These are phyloP conservation scores for Thamnophis elegans DNA, from an alignment of 2,797 vertebrate species.

Conservation along the genomic window DNA sequence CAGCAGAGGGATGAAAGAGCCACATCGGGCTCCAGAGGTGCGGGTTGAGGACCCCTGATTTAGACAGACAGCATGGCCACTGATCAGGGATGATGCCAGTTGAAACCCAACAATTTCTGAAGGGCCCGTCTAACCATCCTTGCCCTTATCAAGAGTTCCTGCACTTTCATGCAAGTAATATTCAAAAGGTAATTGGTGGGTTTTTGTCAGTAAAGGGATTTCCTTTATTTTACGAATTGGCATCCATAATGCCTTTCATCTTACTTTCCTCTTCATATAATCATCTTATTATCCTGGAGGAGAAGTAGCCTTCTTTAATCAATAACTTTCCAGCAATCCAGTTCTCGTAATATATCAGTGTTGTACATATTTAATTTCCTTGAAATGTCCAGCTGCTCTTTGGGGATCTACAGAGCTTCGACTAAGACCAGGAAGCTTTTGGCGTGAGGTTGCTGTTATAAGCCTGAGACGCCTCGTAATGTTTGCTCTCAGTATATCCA, in stretches of 20 bases:
- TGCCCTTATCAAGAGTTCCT: neutral
- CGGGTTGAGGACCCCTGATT: no score
- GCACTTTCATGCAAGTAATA: neutral
- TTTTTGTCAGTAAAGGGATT: neutral
- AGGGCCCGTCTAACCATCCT: neutral
- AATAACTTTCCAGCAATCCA: conserved; percentile 37
- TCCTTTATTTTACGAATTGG: neutral
- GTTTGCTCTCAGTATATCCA: neutral
- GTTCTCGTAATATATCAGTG: conserved; percentile 33
- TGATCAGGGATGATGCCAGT: no score
- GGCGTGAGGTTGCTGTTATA: neutral
- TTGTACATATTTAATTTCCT: conserved; percentile 15
- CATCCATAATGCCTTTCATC: neutral
- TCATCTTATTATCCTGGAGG: conserved; percentile 31
- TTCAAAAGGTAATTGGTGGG: neutral
- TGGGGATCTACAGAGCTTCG: neutral
- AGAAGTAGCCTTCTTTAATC: conserved; percentile 24
- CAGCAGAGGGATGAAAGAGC: no score
- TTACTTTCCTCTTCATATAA: conserved; percentile 11
- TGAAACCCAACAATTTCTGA: neutral
- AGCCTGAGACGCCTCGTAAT: neutral
- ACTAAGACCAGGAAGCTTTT: neutral
- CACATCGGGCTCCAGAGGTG: no score
- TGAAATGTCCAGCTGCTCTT: neutral
- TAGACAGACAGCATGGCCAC: neutral